A percentile compares a stretch with the other conserved stretches of the same genome.
Evolutionary conservation across 2,888 invertebrate species (phyloP).

Genomic region (Chydorus sphaericus): DNA sequence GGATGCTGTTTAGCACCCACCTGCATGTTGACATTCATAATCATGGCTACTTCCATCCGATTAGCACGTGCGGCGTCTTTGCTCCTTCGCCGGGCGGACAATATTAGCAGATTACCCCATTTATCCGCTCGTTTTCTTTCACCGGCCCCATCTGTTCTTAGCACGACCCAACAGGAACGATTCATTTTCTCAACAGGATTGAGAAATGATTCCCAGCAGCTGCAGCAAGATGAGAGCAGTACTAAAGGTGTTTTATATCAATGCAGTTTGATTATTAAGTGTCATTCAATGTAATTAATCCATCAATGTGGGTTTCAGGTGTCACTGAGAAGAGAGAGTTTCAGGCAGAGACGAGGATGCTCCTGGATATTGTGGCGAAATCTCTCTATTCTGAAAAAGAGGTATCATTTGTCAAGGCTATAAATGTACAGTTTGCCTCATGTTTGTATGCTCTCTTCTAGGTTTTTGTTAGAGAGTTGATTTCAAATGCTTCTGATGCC

Average conservation of each 20-base stretch:
- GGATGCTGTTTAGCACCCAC: not conserved
- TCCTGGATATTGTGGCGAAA: conserved; percentile 90
- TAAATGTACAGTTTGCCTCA: not conserved
- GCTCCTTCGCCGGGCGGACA: not conserved
- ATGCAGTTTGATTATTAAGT: not conserved
- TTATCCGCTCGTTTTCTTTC: not conserved
- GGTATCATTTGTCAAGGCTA: conserved; percentile 31
- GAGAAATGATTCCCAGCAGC: too few species aligned
- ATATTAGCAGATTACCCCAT: not conserved
- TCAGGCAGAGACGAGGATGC: conserved; percentile 89
- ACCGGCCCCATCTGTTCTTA: not conserved
- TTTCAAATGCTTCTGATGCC: conserved; percentile 95
- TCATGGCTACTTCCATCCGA: not conserved
- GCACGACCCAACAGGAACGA: not conserved
- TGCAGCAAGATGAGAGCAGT: too few species aligned
- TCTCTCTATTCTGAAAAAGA: conserved; percentile 96
- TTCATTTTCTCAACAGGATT: not conserved
- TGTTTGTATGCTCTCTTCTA: conserved; percentile 26
- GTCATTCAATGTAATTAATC: conserved; percentile 31
- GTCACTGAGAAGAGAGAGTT: conserved; percentile 66
- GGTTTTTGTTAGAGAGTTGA: conserved; percentile 89
- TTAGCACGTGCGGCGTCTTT: conserved; percentile 1
- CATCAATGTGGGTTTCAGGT: conserved; percentile 28
- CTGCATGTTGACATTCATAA: not conserved
- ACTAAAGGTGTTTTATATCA: not conserved